A percentile compares a stretch with the other conserved stretches of the same genome.
Conservation (phyloP, 2,113 vertebrate species). For the Nannobrachium achirus region DNA sequence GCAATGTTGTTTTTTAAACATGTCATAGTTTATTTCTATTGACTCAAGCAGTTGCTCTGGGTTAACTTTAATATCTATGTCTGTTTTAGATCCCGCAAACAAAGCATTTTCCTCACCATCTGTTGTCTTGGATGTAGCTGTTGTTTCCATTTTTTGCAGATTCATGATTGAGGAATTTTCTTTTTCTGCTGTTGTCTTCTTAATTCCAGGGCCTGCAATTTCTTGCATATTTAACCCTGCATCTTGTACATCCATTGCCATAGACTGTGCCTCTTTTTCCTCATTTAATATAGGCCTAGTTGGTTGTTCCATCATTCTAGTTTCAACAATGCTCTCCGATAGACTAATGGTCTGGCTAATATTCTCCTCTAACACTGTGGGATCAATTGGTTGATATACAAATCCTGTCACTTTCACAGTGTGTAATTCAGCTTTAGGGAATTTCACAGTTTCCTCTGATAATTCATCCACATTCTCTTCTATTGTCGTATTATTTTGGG, state of each 20-base stretch:
- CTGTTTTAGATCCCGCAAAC: constrained; percentile 1
- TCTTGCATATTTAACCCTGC: constrained; percentile 16
- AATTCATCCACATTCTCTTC: constrained; percentile 9
- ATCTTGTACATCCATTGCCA: not conserved
- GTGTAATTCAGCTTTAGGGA: constrained; percentile 4
- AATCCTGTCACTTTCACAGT: not conserved
- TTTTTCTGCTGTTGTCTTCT: constrained; percentile 17
- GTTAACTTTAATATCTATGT: too few species aligned
- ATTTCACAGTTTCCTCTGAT: constrained; percentile 5
- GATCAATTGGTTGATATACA: not conserved
- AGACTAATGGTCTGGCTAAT: not conserved
- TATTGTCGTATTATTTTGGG: not conserved
- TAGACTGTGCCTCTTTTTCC: constrained; percentile 1
- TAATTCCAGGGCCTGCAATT: not conserved
- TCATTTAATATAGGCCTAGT: constrained; percentile 10
- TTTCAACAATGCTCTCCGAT: not conserved
- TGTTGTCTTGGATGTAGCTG: not conserved
- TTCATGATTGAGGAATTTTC: constrained; percentile 11
- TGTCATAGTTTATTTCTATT: not conserved
- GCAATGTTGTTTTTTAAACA: not conserved
- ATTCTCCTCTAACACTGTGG: not conserved
- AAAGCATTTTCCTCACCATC: not conserved
- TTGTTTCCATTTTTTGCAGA: not conserved
- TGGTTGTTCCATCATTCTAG: not conserved
- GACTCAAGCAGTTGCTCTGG: constrained; percentile 5